Evolutionary conservation across 2,888 invertebrate species (phyloP).

Genomic region (Tyria jacobaeae): DNA sequence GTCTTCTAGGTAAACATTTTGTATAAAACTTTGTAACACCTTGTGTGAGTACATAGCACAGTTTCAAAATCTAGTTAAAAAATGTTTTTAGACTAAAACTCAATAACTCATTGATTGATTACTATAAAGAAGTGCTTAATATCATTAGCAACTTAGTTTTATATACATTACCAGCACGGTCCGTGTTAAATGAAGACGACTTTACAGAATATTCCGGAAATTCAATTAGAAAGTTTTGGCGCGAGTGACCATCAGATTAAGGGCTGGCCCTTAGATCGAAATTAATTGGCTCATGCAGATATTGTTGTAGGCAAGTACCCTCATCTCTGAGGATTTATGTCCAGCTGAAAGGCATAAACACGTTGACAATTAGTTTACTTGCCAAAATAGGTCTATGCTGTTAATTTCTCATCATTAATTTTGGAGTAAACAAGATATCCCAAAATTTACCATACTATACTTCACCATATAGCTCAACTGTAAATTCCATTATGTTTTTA

Average conservation of each 20-base stretch:
- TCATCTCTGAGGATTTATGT: conserved; percentile 79
- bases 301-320: conserved; percentile 76
- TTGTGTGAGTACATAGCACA: background rate
- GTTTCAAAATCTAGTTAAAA: background rate
- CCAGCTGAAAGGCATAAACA: conserved; percentile 56
- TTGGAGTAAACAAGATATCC: no score
- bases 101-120: background rate
- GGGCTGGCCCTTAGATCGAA: conserved; percentile 74
- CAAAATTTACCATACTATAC: no score
- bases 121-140: background rate
- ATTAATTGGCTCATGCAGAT: conserved; percentile 83
- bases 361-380: conserved; percentile 45
- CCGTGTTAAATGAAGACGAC: conserved; percentile 49
- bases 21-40: no score
- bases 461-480: no score
- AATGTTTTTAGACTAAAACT: background rate
- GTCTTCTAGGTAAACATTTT: no score
- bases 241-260: conserved; percentile 83
- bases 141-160: background rate
- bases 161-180: conserved; percentile 20
- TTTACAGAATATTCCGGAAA: conserved; percentile 67
- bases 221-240: conserved; percentile 68
- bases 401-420: background rate
- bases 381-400: background rate
- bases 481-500: no score